Base-by-base conservation (phyloP, 2,888 invertebrate species). In the Auanema sp. region DNA sequence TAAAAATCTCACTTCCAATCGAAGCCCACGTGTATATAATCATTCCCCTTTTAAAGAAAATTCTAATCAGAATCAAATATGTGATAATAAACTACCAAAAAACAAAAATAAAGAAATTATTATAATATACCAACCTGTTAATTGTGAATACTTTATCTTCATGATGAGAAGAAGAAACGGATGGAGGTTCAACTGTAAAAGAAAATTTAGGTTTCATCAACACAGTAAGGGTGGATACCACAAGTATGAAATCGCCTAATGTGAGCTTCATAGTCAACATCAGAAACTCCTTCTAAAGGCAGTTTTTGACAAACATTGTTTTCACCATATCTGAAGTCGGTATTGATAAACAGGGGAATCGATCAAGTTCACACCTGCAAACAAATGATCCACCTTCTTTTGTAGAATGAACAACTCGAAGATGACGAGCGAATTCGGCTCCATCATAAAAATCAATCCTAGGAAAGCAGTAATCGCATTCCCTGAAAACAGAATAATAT, bases 261-360 rank as follows among this genome's bases (percentile, higher is more conserved):
- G 84, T 93, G 93, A 75, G 90, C 90, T 85, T 91, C 90, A 84
- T 93, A 93, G 83, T 93, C 93, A 64, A 89, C 89, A 85, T 91
- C 92, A 69, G 90, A 90, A 65, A 93, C 91, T 76, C 92, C 92
- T 84, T 92, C 92, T 80, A 92, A 87, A n/a, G 92, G 92, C 72
- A 92, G 86, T 62, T 91, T 91, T 56, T 90, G 89, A 84, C 93
- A 93, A 52, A 92, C 91, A 60, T 90, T 90, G 86, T 92, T 92
- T 82, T 89, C 89, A 49, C 92, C 93, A 88, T 92, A 93, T 79
- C 90, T 90, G 60, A 16, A 67, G 56, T 4, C 16, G 12, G 2
- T 44, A 57, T 24, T 18, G 12, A 57, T 44, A 52, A 52, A 52
- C 16, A 16, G 18, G 2, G 0, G 55, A 55, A 53, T 44, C 40